phyloP scores from a whole-genome alignment of 1,140 invertebrate species.

The Hycleus cichorii region DNA sequence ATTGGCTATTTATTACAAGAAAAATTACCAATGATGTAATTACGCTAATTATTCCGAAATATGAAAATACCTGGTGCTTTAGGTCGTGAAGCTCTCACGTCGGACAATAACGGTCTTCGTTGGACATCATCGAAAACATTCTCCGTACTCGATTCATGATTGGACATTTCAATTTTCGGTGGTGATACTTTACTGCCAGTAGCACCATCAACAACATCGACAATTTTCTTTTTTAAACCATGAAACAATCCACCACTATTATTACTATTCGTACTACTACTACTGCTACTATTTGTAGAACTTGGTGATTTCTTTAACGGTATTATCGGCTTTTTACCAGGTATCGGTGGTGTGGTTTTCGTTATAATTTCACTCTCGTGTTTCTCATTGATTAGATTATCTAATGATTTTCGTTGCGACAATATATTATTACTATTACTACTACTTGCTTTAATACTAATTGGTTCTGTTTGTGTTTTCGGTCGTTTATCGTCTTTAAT shows the following conservation, averaged over 20 bases:
- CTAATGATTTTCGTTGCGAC: slow-evolving; percentile 46
- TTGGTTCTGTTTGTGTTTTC: slow-evolving; percentile 8
- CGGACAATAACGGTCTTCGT: slow-evolving; percentile 51
- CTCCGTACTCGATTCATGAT: slow-evolving; percentile 19
- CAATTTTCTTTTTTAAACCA: slow-evolving; percentile 52
- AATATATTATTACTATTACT: slow-evolving; percentile 33
- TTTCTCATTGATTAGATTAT: slow-evolving; percentile 37
- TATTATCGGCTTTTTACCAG: slow-evolving; percentile 52
- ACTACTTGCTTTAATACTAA: slow-evolving; percentile 30
- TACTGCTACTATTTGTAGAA: slow-evolving; percentile 43
- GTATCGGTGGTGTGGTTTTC: slow-evolving; percentile 35
- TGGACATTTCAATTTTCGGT: slow-evolving; percentile 16
- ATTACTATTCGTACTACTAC: slow-evolving; percentile 46
- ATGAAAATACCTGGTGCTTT: slow-evolving; percentile 41
- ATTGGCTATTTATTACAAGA: too few species aligned
- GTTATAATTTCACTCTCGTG: slow-evolving; percentile 24
- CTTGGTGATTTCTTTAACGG: slow-evolving; percentile 57
- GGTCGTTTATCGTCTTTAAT: slow-evolving; percentile 15
- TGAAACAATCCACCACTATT: slow-evolving; percentile 47
- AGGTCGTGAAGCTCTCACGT: slow-evolving; percentile 53
- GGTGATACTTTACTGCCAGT: slow-evolving; percentile 27
- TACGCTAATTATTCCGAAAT: not conserved
- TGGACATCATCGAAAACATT: slow-evolving; percentile 55
- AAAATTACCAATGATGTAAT: not conserved
- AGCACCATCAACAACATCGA: slow-evolving; percentile 39